Evolutionary conservation across 2,797 vertebrate genomes (phyloP), one percentile per base, ranked within the genome.

Genomic region (Protosalanx chinensis): DNA sequence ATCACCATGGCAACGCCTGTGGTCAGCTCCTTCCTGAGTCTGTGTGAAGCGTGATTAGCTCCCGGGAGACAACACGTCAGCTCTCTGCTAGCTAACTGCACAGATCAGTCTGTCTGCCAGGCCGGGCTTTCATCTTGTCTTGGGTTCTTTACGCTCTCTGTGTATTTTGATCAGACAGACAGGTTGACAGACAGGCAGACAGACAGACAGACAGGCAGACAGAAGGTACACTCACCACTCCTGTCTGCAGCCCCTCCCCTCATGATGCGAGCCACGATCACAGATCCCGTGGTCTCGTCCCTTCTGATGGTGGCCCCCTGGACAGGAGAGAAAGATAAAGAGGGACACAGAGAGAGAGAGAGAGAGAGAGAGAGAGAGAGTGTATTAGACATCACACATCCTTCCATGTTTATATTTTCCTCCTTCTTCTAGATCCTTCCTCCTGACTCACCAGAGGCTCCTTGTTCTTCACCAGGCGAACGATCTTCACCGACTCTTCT

Each of bases 401-500:
- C 61, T 60, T 60, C 10, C 23, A 60, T 60, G 23, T 29, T 15
- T 29, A 18, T 29, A 27, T 29, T 32, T 23, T 29, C 30, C 29
- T 65, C 18, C 46, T 35, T 18, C 27, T 60, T 13, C 12, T 18
- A 32, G 5, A 67, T 5, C 35, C 2, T 32, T 49, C 4, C 1
- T 29, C 18, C 3, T 4, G 61, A 85, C 89, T 72, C 89, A 98
- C 97, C 95, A 98, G 85, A 3, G 97, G 97, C 72, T 98, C 97
- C 87, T 96, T 98, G 88, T 98, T 98, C 89, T 98, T 98, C 83
- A 98, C 97, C 73, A 98, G 90, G 1, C 95, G 92, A 70, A 98
- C 95, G 1, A 98, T 98, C 92, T 98, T 98, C 87, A 98, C 95
- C 0, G 97, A 98, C 83, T 98, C 97, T 78, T 98, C 97, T 58